Evolutionary conservation across 2,797 vertebrate genomes (phyloP).

Genomic region (Ibycter americanus): DNA sequence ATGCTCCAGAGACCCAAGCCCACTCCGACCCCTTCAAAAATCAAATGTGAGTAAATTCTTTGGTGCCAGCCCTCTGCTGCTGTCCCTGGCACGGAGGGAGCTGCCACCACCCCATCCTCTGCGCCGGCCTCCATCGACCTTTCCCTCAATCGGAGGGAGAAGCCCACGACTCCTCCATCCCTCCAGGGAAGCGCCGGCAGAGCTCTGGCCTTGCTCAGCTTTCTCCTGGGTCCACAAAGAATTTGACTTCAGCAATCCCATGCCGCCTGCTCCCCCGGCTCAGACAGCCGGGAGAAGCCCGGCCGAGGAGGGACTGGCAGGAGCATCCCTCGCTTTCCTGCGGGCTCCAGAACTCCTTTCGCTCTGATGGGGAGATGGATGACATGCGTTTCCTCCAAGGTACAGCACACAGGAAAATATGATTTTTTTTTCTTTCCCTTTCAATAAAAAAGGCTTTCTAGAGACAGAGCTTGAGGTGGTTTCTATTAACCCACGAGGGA

Average conservation of each 20-base stretch:
- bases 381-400: neutral
- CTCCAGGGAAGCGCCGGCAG: rapidly evolving
- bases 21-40: neutral
- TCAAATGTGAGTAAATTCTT: neutral
- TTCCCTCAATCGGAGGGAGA: neutral
- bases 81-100: neutral
- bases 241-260: neutral
- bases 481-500: neutral
- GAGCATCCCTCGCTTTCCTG: neutral
- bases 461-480: neutral
- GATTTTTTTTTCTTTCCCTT: rapidly evolving
- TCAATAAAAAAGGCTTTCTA: neutral
- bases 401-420: neutral
- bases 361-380: neutral
- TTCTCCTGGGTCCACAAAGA: neutral
- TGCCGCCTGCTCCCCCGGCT: no score
- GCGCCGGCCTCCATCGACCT: neutral
- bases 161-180: neutral
- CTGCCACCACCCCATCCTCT: neutral
- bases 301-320: neutral
- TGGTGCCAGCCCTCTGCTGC: neutral
- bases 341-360: neutral
- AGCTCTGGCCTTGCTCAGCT: neutral
- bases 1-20: neutral
- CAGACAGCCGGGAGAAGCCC: no score